Base-by-base conservation (phyloP, 2,113 vertebrate genomes). In the sheep (Ovis aries) region DNA sequence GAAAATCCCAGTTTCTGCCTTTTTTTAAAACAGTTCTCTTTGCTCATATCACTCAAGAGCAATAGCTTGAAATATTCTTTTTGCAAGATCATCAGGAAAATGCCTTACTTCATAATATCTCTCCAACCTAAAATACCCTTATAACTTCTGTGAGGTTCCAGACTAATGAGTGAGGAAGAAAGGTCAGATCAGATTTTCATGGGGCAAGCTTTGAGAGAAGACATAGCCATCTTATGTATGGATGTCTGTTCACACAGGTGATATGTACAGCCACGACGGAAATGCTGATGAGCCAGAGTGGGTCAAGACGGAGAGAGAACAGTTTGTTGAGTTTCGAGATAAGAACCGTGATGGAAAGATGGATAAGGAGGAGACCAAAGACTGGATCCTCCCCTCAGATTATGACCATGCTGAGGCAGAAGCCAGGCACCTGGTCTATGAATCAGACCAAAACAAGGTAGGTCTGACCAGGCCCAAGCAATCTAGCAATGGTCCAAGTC, bases 241-340 rank as follows among this genome's bases (percentile, higher is more conserved):
- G 55, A 7, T 74, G 4, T 88, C 19, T 78, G 3, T 57, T 67
- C 36, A 67, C 11, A 31, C 91, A 99, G 99, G 99, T 31, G 99
- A 99, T 96, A 99, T 99, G 99, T 99, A 99, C 97, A 99, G 98
- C 74, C 98, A 99, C 0, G 99, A 99, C 0, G 99, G 99, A 0
- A 99, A 99, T 0, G 98, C 98, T 0, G 99, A 99, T 1, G 99
- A 99, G 10, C 99, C 99, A 0, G 99, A 99, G 36, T 99, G 99
- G 99, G 99, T 99, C n/a, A 99, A 99, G 40, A 99, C 99, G 0
- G 99, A 99, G 67, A 98, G 99, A 40, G 99, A 99, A 11, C 99
- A 99, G 67, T 99, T 99, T n/a, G 97, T 99, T 7, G 99, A 99
- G 80, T 99, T 99, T 97, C 98, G 99, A n/a, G 99, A 99, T 98